These are phyloP conservation scores for Liopterus haemorrhoidalis DNA, from an alignment of 2,888 invertebrate species.

Conservation along the genomic window DNA sequence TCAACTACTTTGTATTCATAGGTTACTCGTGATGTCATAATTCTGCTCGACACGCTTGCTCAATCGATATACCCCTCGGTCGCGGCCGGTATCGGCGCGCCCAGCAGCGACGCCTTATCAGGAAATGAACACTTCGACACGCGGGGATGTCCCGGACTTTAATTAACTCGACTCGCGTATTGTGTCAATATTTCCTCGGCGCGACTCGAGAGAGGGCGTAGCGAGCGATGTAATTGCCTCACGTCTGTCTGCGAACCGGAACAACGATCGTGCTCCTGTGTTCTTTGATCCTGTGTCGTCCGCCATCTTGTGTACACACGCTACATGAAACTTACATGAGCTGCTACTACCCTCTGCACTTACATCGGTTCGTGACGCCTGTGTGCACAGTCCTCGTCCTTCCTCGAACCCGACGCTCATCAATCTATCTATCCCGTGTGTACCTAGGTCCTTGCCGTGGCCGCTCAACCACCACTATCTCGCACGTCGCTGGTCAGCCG, in stretches of 20 bases:
- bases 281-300: slow-evolving; percentile 40
- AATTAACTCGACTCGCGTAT: slow-evolving; percentile 40
- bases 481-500: too few relatives aligned
- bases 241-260: slow-evolving; percentile 38
- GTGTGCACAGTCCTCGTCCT: slow-evolving; percentile 32
- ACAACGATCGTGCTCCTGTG: slow-evolving; percentile 31
- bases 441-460: too few relatives aligned
- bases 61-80: slow-evolving; percentile 37
- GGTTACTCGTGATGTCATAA: slow-evolving; percentile 45
- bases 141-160: slow-evolving; percentile 37
- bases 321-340: slow-evolving; percentile 47
- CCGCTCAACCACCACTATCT: too few relatives aligned
- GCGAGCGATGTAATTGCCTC: slow-evolving; percentile 43
- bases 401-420: too few relatives aligned
- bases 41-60: slow-evolving; percentile 39
- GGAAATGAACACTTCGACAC: slow-evolving; percentile 44
- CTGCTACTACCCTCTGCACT: slow-evolving; percentile 39
- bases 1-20: slow-evolving; percentile 48
- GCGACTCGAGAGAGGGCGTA: slow-evolving; percentile 35
- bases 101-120: slow-evolving; percentile 39
- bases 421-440: too few relatives aligned
- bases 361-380: slow-evolving; percentile 38
- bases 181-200: slow-evolving; percentile 42
- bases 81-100: slow-evolving; percentile 12
- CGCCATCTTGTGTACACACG: slow-evolving; percentile 43